Evolutionary conservation across 2,113 vertebrate genomes (phyloP), one percentile per base, ranked within the genome.

Genomic region (Grantiella picta): DNA sequence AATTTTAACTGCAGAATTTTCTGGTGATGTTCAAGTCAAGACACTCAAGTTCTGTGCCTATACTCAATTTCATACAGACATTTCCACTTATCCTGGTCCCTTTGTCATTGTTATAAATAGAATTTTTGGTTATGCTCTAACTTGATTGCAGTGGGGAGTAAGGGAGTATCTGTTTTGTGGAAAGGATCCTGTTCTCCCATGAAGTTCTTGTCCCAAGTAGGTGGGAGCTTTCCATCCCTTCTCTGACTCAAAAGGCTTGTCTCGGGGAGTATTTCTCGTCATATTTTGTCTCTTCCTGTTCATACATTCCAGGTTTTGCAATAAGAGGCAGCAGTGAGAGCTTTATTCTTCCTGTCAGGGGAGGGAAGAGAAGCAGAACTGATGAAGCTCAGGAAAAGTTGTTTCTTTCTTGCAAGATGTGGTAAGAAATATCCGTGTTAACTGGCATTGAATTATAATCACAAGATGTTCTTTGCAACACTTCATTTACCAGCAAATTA

Each of bases 401-500:
- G 47, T 87, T 90, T 92, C 45, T 61, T 75, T 83, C 61, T 66
- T 69, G 61, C 49, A 68, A 49, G 57, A 64, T 0, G 1, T 36
- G 82, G 72, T 94, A 94, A 92, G 91, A 91, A 93, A 23, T 86
- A 86, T 23, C 69, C 4, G 9, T 75, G 94, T 84, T 93, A 96
- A 80, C 70, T 94, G 94, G 64, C 82, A 81, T 9, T 83, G 89
- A 89, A 77, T 78, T 92, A 54, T 11, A 63, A 92, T 92, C 79
- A 76, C 85, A 94, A 94, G 80, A 95, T 92, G 90, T 95, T 94
- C 85, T 81, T 89, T 86, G 76, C 76, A 90, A 89, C 57, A 50
- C 68, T 92, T 93, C 11, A 89, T 92, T 96, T 93, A 64, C 18
- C 64, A 61, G 68, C 61, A 89, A 93, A 93, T 92, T 92, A 96